Evolutionary conservation across 2,888 invertebrate species (phyloP).

Genomic region (Lacanobia oleracea): DNA sequence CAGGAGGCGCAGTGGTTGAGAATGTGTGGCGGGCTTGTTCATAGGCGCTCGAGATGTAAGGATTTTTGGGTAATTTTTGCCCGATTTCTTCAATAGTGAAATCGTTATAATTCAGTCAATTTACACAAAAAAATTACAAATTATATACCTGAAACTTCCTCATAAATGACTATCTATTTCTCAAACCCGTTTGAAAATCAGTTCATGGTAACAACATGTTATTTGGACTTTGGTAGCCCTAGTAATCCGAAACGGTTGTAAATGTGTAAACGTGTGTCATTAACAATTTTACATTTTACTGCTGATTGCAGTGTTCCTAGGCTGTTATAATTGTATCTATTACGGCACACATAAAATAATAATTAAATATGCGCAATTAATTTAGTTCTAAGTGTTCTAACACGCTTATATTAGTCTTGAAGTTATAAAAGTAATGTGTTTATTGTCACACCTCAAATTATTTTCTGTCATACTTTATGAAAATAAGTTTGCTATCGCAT

Average conservation of each 20-base stretch:
- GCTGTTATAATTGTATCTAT: constrained; percentile 26
- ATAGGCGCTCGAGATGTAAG: too few relatives aligned
- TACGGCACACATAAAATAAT: constrained; percentile 25
- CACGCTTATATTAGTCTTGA: constrained; percentile 2
- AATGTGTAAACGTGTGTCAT: constrained; percentile 9
- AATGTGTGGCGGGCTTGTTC: too few relatives aligned
- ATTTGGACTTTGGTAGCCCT: constrained; percentile 11
- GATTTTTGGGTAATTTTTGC: too few relatives aligned
- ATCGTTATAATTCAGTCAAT: too few relatives aligned
- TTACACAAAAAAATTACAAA: too few relatives aligned
- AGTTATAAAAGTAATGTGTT: background rate
- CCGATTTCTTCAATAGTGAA: too few relatives aligned
- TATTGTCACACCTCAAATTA: background rate
- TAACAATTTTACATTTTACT: constrained; percentile 34
- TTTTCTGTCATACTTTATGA: background rate
- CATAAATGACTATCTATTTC: too few relatives aligned
- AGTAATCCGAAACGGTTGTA: background rate
- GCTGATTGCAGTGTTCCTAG: constrained; percentile 43
- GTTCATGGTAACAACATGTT: too few relatives aligned
- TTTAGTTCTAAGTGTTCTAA: constrained; percentile 20
- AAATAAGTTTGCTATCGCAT: background rate
- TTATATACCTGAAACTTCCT: too few relatives aligned
- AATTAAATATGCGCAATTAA: constrained; percentile 28
- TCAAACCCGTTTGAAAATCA: too few relatives aligned
- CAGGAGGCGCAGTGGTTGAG: too few relatives aligned